These are phyloP conservation scores for Amphimallon solstitiale DNA, from an alignment of 2,888 invertebrate genomes.

Conservation along the genomic window DNA sequence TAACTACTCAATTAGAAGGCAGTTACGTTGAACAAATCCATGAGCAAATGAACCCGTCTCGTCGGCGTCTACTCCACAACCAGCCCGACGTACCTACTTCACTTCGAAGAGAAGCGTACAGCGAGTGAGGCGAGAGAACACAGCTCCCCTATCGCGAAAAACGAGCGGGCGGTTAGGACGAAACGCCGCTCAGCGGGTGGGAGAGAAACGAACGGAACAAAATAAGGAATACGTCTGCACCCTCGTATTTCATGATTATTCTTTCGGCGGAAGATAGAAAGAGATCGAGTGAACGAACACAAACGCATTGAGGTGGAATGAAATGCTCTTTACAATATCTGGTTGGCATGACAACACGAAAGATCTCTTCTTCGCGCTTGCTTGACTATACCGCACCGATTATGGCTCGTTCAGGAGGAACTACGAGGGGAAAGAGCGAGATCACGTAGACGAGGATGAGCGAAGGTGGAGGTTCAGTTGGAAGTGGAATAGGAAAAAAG, in stretches of 20 bases:
- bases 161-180: no score
- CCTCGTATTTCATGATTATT: constrained; percentile 55
- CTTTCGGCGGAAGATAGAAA: constrained; percentile 43
- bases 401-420: constrained; percentile 48
- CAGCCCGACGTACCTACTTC: not conserved
- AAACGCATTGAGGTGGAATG: constrained; percentile 52
- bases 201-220: constrained; percentile 18
- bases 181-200: no score
- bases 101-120: not conserved
- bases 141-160: not conserved
- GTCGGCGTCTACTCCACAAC: not conserved
- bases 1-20: constrained; percentile 30
- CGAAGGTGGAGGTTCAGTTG: no score
- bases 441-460: not conserved
- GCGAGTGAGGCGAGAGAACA: no score
- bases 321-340: constrained; percentile 52
- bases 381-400: constrained; percentile 50
- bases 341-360: constrained; percentile 57
- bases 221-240: constrained; percentile 49
- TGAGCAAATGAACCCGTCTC: not conserved
- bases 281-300: constrained; percentile 41
- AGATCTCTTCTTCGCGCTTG: constrained; percentile 51
- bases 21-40: constrained; percentile 24
- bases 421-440: not conserved
- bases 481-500: no score